Evolutionary conservation across 2,113 vertebrate species (phyloP).

Genomic region (Nanorana parkeri): DNA sequence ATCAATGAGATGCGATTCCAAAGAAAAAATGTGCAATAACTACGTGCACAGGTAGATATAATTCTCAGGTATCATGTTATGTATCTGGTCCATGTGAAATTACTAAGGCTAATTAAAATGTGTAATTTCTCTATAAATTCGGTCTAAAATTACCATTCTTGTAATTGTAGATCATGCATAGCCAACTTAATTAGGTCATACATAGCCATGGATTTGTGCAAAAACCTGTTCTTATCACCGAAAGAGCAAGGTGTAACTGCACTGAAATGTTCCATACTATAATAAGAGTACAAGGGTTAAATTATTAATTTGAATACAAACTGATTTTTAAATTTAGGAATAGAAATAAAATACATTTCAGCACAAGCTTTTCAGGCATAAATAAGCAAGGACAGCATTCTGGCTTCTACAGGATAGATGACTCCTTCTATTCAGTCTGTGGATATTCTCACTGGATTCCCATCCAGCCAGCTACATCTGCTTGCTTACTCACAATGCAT

Average conservation of each 20-base stretch:
- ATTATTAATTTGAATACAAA: background rate
- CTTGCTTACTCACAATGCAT: slow-evolving; percentile 53
- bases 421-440: slow-evolving; percentile 40
- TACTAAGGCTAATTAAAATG: too few species aligned
- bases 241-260: background rate
- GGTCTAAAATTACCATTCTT: too few species aligned
- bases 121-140: too few species aligned
- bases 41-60: too few species aligned
- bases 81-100: too few species aligned
- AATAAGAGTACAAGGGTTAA: background rate
- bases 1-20: too few species aligned
- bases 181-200: too few species aligned
- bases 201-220: too few species aligned
- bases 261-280: background rate
- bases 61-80: too few species aligned
- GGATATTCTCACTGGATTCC: slow-evolving; percentile 46
- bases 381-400: slow-evolving; percentile 52
- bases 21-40: too few species aligned
- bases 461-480: slow-evolving; percentile 51
- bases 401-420: slow-evolving; percentile 36
- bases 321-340: background rate
- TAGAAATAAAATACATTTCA: slow-evolving; percentile 38
- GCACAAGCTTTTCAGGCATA: slow-evolving; percentile 32
- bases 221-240: too few species aligned
- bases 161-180: too few species aligned